Base-by-base conservation (phyloP, 2,797 vertebrate genomes). In the Vespertilio murinus region DNA sequence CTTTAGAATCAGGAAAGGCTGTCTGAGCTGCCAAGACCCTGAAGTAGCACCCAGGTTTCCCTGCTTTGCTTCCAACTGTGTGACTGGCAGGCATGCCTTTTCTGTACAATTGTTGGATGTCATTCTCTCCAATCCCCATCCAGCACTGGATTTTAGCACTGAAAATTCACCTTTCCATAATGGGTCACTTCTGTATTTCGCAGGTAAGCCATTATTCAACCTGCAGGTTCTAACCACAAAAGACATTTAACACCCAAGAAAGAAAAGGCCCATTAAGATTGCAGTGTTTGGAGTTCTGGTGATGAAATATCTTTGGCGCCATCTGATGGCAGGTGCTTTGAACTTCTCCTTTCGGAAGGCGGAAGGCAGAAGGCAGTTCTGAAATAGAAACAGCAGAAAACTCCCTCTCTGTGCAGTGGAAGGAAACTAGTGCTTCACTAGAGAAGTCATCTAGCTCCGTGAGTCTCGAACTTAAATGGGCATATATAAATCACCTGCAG, bases 261-360 rank as follows among this genome's bases (percentile, higher is more conserved):
- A 49, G 18, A 25, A 33, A 78, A 71, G 30, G 20, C 8, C 9
- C 30, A 9, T 22, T 20, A 13, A 52, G 12, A 28, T 4, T 5
- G 5, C 10, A 10, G 2, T 6, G 17, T 33, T 49, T 12, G 6
- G 6, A 75, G 20, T 3, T 2, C 28, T 67, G 22, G 47, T 69
- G 54, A 30, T 61, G 67, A 40, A 93, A 80, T 83, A 30, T 42
- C 93, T 97, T 90, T 81, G 49, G 94, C 35, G 77, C 97, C 96
- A 95, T 89, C 97, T 96, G 22, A 75, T 91, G 97, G 87, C 23
- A 0, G 0, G 2, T 64, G 38, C 17, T 91, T 83, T 74, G 35
- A 23, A 54, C 77, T 17, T 4, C 71, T 69, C 47, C 65, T 74
- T 54, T 69, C 9, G 12, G 10, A 69, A 88, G 49, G 17, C 9